Base-by-base conservation (phyloP, 1,140 invertebrate genomes). In the Atta texana region DNA sequence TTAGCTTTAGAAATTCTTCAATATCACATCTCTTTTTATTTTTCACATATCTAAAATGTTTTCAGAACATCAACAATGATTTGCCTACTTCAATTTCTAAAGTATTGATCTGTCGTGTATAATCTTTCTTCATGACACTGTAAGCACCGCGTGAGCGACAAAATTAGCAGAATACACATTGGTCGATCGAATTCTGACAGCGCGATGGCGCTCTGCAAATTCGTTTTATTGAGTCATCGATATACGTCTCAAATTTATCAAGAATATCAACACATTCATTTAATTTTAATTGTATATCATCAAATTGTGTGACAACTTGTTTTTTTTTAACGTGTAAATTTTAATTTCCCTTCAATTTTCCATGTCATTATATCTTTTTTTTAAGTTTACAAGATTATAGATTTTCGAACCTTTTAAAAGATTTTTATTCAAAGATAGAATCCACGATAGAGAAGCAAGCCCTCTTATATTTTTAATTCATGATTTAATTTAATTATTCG, bases 151-250 rank as follows among this genome's bases (percentile, higher is more conserved):
- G 39, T 64, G 68, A 82, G 55, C 24, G 55, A 84, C n/a, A 84
- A 74, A 74, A 84, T 84, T 84, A 84, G 69, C 69, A 8, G 59
- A 28, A 74, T 84, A 75, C 28, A 84, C 55, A 84, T 75, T 21
- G 69, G 39, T 84, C 57, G 69, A 75, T 74, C 80, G 39, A 61
- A 84, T 75, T 84, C 44, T 84, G 39, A 74, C 24, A 75, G 55
- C 69, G 69, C 39, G 28, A 18, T 84, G 69, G 69, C 69, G 80
- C 80, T 75, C 57, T 75, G 12, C 68, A 63, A 61, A 74, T 44
- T 75, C 24, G 39, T 82, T 74, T 74, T 24, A 84, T 74, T 75
- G 57, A 74, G 55, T 39, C 55, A 84, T 75, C 57, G 24, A n/a
- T 51, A 61, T 34, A 61, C 34, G 24, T 61, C 24, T 82, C 55